Evolutionary conservation across 2,113 vertebrate species (phyloP).

Genomic region (Lepus americanus): DNA sequence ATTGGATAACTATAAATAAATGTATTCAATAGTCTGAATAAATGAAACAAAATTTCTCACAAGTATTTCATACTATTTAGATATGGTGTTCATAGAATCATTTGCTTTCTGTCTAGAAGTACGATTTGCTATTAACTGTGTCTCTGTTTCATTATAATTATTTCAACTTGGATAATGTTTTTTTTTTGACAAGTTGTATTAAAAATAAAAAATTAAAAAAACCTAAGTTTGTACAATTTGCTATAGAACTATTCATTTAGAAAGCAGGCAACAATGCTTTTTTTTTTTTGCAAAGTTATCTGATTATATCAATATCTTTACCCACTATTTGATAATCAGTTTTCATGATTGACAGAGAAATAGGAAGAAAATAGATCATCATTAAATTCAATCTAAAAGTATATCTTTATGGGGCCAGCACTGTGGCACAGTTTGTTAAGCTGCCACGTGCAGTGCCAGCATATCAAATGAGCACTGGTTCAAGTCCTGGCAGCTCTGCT

Average conservation of each 20-base stretch:
- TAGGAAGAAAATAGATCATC: neutral
- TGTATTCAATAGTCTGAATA: neutral
- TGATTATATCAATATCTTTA: neutral
- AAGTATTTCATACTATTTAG: neutral
- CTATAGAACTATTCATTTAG: neutral
- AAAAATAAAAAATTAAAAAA: neutral
- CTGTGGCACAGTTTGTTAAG: too few relatives aligned
- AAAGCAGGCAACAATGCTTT: neutral
- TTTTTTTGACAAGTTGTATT: neutral
- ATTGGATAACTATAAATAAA: neutral
- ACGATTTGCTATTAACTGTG: neutral
- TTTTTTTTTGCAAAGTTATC: neutral
- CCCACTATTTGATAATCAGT: neutral
- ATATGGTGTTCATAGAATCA: neutral
- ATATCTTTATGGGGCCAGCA: too few relatives aligned
- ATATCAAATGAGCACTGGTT: too few relatives aligned
- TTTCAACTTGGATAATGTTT: neutral
- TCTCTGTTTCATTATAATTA: neutral
- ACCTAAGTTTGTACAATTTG: neutral
- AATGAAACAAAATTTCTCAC: neutral
- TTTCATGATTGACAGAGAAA: conserved; percentile 8
- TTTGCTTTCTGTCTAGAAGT: neutral
- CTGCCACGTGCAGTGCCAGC: too few relatives aligned
- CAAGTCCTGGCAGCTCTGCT: too few relatives aligned
- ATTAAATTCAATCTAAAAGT: neutral